These are phyloP conservation scores for Iguana delicatissima DNA, from an alignment of 2,797 vertebrate species.

Conservation along the genomic window DNA sequence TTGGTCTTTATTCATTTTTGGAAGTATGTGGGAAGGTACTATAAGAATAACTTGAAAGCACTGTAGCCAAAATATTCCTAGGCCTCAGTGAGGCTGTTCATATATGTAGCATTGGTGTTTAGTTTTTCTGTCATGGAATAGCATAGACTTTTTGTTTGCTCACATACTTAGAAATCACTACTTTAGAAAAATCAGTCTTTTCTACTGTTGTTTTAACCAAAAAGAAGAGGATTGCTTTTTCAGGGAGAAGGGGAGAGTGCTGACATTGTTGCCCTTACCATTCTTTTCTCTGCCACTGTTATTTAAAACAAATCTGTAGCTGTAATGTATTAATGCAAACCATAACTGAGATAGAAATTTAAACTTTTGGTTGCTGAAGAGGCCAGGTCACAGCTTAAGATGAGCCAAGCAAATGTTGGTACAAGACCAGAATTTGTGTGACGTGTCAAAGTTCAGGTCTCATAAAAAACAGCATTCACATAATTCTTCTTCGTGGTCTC, in stretches of 20 bases:
- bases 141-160: background rate
- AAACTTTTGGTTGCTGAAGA: background rate
- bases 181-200: background rate
- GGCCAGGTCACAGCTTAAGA: background rate
- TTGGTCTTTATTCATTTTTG: constrained; percentile 49
- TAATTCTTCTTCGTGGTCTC: background rate
- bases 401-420: background rate
- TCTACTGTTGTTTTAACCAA: background rate
- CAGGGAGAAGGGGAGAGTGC: background rate
- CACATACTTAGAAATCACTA: background rate
- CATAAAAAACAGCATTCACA: background rate
- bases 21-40: background rate
- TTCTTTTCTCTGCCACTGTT: background rate
- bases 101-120: background rate
- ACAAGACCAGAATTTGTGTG: background rate
- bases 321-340: background rate
- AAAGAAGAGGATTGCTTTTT: background rate
- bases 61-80: background rate
- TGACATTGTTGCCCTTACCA: background rate
- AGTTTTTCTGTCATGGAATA: background rate
- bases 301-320: background rate
- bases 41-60: background rate
- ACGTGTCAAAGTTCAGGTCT: background rate
- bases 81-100: background rate
- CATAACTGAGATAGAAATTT: background rate